Evolutionary conservation across 2,113 vertebrate genomes (phyloP), one percentile per base, ranked within the genome.

Genomic region (Nerophis lumbriciformis): DNA sequence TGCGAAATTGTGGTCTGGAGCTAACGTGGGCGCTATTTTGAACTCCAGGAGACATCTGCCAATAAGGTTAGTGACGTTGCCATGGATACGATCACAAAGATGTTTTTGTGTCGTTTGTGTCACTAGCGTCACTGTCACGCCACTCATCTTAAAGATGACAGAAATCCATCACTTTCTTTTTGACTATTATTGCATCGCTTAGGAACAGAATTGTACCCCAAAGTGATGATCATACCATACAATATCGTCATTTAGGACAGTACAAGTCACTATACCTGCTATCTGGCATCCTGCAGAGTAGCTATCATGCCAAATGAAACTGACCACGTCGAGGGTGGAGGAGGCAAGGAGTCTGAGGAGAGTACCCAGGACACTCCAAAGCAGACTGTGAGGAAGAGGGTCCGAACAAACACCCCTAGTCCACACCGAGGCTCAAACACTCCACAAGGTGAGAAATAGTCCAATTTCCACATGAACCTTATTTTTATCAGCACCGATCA

Each of bases 221-320:
- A 35, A 28, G 3, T 2, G 2, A 28, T 28, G 28, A 28, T 28
- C 36, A 14, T 11, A 6, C 9, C 9, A 4, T 15, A 42, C 39
- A 8, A 42, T 42, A 21, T 57, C 39, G 16, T 57, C 11, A 12
- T 44, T 19, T 13, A 48, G 5, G 9, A 45, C 35, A 10, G 37
- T 35, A 48, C 1, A 55, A 37, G 61, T 62, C 4, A 2, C 48
- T 57, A 6, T 52, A 47, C 49, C 10, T 6, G 35, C 2, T 1
- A 19, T 48, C 5, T 67, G 42, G 59, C 14, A 4, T 50, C n/a
- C 11, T 59, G 48, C 72, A 79, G 68, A 61, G 21, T 15, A 5
- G 13, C 42, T 45, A 77, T 13, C 37, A 99, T 98, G 95, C 91
- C 94, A 48, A 91, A 94, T 73, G 91, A 94, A 77, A 75, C 78